Evolutionary conservation across 2,113 vertebrate species (phyloP).

Genomic region (Leucopsar rothschildi): DNA sequence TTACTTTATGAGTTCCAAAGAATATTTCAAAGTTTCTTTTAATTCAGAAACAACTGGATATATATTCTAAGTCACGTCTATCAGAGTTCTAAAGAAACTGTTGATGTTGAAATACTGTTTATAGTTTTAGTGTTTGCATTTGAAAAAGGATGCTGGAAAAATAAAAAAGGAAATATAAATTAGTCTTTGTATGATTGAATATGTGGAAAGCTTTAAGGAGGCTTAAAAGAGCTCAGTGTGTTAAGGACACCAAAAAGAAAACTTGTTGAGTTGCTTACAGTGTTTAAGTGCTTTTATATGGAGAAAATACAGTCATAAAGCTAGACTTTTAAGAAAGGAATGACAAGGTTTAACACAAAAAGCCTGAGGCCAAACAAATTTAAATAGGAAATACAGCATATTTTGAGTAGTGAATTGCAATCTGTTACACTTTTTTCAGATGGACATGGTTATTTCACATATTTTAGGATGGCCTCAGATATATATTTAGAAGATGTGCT

Average conservation of each 20-base stretch:
- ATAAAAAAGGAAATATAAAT: background rate
- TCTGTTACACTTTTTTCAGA: background rate
- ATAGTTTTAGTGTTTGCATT: background rate
- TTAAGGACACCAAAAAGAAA: background rate
- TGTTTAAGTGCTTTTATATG: background rate
- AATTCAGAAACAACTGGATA: background rate
- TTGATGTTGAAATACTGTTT: background rate
- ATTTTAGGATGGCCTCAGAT: background rate
- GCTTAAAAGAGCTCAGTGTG: background rate
- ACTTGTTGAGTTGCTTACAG: background rate
- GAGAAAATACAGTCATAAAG: background rate
- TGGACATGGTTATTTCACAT: background rate
- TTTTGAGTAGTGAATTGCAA: background rate
- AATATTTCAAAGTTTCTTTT: background rate
- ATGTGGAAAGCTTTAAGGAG: background rate
- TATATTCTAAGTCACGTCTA: background rate
- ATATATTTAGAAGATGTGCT: background rate
- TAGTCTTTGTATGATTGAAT: background rate
- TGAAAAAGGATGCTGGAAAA: background rate
- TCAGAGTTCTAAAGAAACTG: background rate
- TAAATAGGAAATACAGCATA: background rate
- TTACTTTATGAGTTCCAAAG: rapidly evolving
- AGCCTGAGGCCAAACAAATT: background rate
- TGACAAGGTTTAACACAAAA: background rate
- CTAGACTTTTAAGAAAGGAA: background rate